Evolutionary conservation across 2,113 vertebrate species (phyloP).

Genomic region (Thermophis baileyi): DNA sequence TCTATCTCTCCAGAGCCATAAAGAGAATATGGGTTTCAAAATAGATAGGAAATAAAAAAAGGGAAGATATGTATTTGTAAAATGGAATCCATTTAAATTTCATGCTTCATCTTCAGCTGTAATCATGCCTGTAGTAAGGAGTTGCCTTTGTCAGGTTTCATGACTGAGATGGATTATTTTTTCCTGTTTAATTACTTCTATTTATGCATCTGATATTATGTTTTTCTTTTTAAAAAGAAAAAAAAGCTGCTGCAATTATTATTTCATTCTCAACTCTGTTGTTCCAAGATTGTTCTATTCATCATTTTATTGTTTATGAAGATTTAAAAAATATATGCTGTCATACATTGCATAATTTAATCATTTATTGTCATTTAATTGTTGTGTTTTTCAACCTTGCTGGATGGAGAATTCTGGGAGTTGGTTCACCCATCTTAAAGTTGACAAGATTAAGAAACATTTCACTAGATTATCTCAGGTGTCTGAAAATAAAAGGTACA

Average conservation of each 20-base stretch:
- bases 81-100: not conserved
- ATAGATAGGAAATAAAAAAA: not conserved
- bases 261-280: conserved; percentile 19
- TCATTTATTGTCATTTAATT: not conserved
- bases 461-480: not conserved
- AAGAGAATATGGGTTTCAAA: not conserved
- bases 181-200: conserved; percentile 38
- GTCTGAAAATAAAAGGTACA: not conserved
- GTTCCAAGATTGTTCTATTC: not conserved
- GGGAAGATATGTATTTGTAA: not conserved
- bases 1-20: not conserved
- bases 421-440: not conserved
- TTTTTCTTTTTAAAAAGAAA: not conserved
- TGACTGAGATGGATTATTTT: conserved; percentile 27
- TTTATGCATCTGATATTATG: conserved; percentile 9
- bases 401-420: not conserved
- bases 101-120: conserved; percentile 19
- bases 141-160: conserved; percentile 34
- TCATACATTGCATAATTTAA: not conserved
- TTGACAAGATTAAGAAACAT: not conserved
- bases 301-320: not conserved
- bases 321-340: not conserved
- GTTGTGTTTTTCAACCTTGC: not conserved
- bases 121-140: conserved; percentile 14
- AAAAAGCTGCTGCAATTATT: conserved; percentile 30